These are phyloP conservation scores for Orestias chungarensis DNA, from an alignment of 2,797 vertebrate genomes.

Conservation along the genomic window DNA sequence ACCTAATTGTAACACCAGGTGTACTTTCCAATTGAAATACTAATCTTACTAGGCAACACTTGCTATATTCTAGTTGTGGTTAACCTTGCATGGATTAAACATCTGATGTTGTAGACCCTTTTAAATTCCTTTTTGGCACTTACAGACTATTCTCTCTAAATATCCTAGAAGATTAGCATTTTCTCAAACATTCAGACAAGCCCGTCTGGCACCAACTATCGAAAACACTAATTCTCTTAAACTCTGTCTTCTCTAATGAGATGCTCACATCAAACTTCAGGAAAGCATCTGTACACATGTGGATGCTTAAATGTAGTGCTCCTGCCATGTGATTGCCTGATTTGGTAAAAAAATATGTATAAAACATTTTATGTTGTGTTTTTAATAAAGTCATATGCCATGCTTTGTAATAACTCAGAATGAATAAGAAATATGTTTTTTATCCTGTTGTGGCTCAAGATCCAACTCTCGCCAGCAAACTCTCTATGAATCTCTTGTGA, in stretches of 20 bases:
- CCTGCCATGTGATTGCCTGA: neutral
- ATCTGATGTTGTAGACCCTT: neutral
- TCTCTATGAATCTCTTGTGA: conserved; percentile 11
- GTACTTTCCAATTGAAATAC: neutral
- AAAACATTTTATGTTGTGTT: neutral
- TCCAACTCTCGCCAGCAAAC: conserved; percentile 8
- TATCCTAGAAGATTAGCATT: neutral
- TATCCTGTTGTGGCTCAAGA: conserved; percentile 18
- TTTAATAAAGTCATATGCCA: neutral
- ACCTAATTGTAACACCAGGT: neutral
- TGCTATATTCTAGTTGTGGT: too few relatives aligned
- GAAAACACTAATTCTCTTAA: too few relatives aligned
- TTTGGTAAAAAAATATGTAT: neutral
- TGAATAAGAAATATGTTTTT: conserved; percentile 32
- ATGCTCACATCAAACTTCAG: neutral
- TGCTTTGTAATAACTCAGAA: neutral
- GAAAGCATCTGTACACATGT: neutral
- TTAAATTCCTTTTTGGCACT: neutral
- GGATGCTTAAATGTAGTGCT: neutral
- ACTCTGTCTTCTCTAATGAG: neutral
- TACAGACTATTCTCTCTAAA: neutral
- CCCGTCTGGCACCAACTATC: neutral
- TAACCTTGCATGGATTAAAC: too few relatives aligned
- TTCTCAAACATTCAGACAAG: neutral
- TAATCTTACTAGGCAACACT: neutral